Conservation (phyloP, 2,113 vertebrate genomes). For the Puntigrus tetrazona region DNA sequence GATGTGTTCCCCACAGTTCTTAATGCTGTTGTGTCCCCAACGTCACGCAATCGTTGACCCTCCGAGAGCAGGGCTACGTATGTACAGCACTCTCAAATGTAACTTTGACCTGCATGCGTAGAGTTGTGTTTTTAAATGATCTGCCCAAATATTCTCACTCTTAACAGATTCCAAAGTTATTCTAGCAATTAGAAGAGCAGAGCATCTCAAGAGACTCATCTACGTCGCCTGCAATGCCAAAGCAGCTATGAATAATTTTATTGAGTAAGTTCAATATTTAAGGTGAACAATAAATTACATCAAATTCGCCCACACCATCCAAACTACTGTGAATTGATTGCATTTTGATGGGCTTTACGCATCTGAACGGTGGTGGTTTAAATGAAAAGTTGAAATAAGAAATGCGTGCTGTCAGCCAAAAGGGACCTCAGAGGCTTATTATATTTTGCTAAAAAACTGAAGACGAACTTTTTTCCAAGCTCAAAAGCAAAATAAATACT, state of each 20-base stretch:
- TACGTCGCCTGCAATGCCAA: slow-evolving; percentile 95
- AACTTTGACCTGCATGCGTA: neutral
- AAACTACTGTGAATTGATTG: neutral
- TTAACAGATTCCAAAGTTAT: slow-evolving; percentile 91
- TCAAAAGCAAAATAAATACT: too few species aligned
- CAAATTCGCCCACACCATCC: neutral
- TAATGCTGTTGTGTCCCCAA: slow-evolving; percentile 77
- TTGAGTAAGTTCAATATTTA: slow-evolving; percentile 86
- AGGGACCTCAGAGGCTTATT: neutral
- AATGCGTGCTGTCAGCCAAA: neutral
- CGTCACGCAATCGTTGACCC: slow-evolving; percentile 89
- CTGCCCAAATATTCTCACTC: neutral
- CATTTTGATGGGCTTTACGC: neutral
- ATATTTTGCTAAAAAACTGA: neutral
- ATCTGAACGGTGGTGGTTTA: neutral
- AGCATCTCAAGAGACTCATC: slow-evolving; percentile 87
- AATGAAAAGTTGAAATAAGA: neutral
- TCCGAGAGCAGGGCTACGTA: slow-evolving; percentile 91
- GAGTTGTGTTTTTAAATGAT: neutral
- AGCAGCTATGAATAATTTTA: slow-evolving; percentile 94
- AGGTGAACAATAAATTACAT: neutral
- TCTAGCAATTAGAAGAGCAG: slow-evolving; percentile 88
- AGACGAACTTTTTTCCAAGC: neutral
- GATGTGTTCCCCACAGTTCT: slow-evolving; percentile 88
- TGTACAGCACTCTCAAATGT: slow-evolving; percentile 63